Base-by-base conservation (phyloP, 2,113 vertebrate genomes). In the Ageneiosus marmoratus region DNA sequence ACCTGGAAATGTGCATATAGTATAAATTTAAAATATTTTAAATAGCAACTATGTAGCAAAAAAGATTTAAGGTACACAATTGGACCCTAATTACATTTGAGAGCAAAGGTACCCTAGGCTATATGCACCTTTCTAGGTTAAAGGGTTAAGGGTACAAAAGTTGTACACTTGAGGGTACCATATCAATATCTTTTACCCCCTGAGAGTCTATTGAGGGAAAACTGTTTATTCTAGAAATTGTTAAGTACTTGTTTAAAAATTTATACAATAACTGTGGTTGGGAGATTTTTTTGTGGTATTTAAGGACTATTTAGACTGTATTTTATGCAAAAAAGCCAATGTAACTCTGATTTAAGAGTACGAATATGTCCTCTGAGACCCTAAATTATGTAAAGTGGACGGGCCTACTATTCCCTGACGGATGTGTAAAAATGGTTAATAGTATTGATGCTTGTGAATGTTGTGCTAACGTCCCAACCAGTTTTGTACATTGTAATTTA, bases 401-500 rank as follows among this genome's bases (percentile, higher is more conserved):
- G 92, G 93, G 91, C 89, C 93, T 89, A 5, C 37, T 5, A 91
- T 92, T 79, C 90, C 92, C 94, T 95, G 94, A 94, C 93, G 92
- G 93, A 95, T 94, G 94, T 95, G 94, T 96, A 96, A 90, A 96
- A 95, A 95, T 90, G 88, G 44, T 77, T 91, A 84, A 92, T 91
- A 93, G 94, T 95, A 91, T 93, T 94, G 92, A 96, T 95, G 95
- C 93, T 94, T 92, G 95, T 98, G 95, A 96, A 94, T 96, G 95
- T 96, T 94, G 92, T 96, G 94, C 95, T 92, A 55, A 74, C 94
- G 95, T 96, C 95, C 95, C 95, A 93, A 94, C 92, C 93, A 95
- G 92, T 97, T 97, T 97, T 97, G 95, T 97, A 98, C 95, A 95
- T 94, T 94, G 94, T 99, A 97, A 99, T 99, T 99, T 99, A 97